phyloP scores from a whole-genome alignment of 2,888 invertebrate genomes.

The Pyrocoelia pectoralis region DNA sequence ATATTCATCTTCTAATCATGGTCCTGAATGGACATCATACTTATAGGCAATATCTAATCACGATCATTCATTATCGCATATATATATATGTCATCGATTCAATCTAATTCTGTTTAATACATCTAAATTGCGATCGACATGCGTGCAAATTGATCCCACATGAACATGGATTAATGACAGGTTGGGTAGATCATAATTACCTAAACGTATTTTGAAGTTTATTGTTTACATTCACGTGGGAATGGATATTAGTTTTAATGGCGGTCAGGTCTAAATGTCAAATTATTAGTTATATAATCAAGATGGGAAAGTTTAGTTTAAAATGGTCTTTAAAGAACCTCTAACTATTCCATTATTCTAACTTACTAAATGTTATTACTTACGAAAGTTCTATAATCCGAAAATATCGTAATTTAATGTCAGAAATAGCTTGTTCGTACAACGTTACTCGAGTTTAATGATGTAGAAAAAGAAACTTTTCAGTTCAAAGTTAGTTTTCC shows the following conservation, averaged over 20 bases:
- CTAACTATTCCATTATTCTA: too few relatives aligned
- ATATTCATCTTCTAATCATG: too few relatives aligned
- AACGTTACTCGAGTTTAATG: background rate
- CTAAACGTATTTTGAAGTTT: background rate
- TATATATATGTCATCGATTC: conserved; percentile 15
- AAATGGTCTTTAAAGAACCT: too few relatives aligned
- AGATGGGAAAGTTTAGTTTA: too few relatives aligned
- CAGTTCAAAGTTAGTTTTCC: background rate
- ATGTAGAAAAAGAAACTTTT: background rate
- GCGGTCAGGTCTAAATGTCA: too few relatives aligned
- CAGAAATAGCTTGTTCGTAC: background rate
- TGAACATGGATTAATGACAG: background rate
- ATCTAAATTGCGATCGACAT: conserved; percentile 24
- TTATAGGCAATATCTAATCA: conserved; percentile 3
- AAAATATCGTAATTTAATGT: too few relatives aligned
- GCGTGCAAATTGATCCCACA: conserved; percentile 21
- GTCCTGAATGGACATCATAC: too few relatives aligned
- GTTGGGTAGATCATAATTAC: background rate
- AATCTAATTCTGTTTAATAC: conserved; percentile 14
- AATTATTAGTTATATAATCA: too few relatives aligned
- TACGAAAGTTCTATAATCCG: too few relatives aligned
- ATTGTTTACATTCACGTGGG: background rate
- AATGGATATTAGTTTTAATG: background rate
- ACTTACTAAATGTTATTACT: too few relatives aligned
- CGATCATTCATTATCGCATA: conserved; percentile 11